phyloP scores from a whole-genome alignment of 2,113 vertebrate genomes.

The Irena cyanogastra region DNA sequence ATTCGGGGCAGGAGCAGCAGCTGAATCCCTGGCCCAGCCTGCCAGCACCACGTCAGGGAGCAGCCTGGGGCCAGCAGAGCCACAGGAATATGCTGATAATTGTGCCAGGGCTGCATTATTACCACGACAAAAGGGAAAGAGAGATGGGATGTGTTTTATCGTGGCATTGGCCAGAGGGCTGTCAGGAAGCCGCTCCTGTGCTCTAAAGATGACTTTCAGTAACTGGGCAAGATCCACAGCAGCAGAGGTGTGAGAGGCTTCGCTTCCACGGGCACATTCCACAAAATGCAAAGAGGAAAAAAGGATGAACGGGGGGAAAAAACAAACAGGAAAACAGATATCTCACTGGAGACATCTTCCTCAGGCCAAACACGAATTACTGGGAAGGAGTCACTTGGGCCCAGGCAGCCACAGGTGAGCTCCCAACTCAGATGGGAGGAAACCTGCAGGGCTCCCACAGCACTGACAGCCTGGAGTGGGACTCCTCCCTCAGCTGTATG shows the following conservation, averaged over 20 bases:
- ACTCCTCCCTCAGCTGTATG: background rate
- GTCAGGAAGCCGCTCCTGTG: background rate
- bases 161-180: background rate
- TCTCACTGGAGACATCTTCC: background rate
- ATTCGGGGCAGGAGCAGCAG: background rate
- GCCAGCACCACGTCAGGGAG: background rate
- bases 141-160: background rate
- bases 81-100: background rate
- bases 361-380: background rate
- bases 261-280: background rate
- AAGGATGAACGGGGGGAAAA: rapidly evolving
- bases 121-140: background rate
- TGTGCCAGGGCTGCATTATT: background rate
- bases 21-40: background rate
- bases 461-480: background rate
- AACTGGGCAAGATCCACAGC: background rate
- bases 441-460: background rate
- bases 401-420: background rate
- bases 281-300: background rate
- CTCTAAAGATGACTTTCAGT: background rate
- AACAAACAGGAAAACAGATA: background rate
- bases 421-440: background rate
- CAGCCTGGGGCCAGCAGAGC: background rate
- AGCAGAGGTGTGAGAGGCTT: background rate
- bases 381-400: background rate